Base-by-base conservation (phyloP, 2,888 invertebrate species). In the Acanthopleura granulata region DNA sequence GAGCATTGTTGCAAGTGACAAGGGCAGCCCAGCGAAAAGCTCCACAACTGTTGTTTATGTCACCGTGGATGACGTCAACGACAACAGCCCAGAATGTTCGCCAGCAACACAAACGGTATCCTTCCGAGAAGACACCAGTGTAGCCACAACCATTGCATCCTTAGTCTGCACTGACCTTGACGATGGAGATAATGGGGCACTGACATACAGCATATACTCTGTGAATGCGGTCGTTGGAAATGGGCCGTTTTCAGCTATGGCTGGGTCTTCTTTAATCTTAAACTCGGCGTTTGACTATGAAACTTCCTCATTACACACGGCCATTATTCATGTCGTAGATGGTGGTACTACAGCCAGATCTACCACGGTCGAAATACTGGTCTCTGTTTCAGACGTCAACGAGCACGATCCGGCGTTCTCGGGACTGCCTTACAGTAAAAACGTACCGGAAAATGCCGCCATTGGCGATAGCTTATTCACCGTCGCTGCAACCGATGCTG, bases 51-150 rank as follows among this genome's bases (percentile, higher is more conserved):
- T 75, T 14, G 81, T 85, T 22, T 75, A 76, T 18, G 74, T 87
- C 22, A 79, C 80, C 18, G 79, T 87, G 15, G 79, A 79, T n/a
- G 85, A 87, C 75, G 79, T 84, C 62, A 87, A 87, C 66, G 87
- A 87, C 76, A 84, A 85, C 49, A 75, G 82, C 61, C 87, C 87
- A 22, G 79, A 80, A 1, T 74, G 74, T 18, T 62, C 29, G 6
- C 66, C 66, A 18, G 18, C 50, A 29, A 22, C 49, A 50, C 77
- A 78, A 57, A 30, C 76, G 15, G 79, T 80, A n/a, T 30, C 27
- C 22, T 16, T 77, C 50, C 40, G 73, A 29, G 85, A 85, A 76
- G 74, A 77, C 57, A 66, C 74, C n/a, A 70, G 76, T 16, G 51
- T 78, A 0, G 78, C 74, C 0, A 76, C 80, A 16, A 75, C 74